A percentile compares a stretch with the other conserved stretches of the same genome.
These are phyloP conservation scores for Lithophane socia DNA, from an alignment of 2,888 invertebrate genomes.

Conservation along the genomic window DNA sequence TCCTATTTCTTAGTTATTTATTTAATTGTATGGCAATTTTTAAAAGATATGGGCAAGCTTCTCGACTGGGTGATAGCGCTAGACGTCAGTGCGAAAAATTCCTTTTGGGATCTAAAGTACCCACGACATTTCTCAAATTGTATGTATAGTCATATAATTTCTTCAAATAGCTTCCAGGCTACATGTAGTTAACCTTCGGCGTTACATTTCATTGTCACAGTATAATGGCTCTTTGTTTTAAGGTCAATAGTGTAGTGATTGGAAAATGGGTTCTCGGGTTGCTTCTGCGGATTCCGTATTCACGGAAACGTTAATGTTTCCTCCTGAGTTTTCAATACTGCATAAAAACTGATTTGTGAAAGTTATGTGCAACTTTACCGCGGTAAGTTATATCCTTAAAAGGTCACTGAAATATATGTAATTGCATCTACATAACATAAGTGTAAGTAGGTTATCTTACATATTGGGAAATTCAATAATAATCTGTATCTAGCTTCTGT, in stretches of 20 bases:
- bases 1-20: background rate
- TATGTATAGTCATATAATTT: slow-evolving; percentile 17
- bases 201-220: slow-evolving; percentile 72
- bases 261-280: slow-evolving; percentile 78
- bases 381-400: no score
- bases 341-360: slow-evolving; percentile 26
- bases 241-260: slow-evolving; percentile 77
- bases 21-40: background rate
- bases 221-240: slow-evolving; percentile 83
- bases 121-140: background rate
- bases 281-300: slow-evolving; percentile 78
- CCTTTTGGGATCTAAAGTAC: background rate
- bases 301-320: slow-evolving; percentile 69
- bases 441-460: background rate
- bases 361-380: background rate
- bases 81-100: background rate
- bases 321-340: slow-evolving; percentile 57
- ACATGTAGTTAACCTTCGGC: slow-evolving; percentile 67
- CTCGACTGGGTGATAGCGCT: background rate
- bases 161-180: slow-evolving; percentile 47
- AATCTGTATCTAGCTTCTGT: background rate
- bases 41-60: background rate
- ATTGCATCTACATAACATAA: background rate
- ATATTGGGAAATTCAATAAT: background rate
- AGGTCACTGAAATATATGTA: background rate